Evolutionary conservation across 2,888 invertebrate genomes (phyloP), one percentile per base, ranked within the genome.

Genomic region (Dromius quadrimaculatus): DNA sequence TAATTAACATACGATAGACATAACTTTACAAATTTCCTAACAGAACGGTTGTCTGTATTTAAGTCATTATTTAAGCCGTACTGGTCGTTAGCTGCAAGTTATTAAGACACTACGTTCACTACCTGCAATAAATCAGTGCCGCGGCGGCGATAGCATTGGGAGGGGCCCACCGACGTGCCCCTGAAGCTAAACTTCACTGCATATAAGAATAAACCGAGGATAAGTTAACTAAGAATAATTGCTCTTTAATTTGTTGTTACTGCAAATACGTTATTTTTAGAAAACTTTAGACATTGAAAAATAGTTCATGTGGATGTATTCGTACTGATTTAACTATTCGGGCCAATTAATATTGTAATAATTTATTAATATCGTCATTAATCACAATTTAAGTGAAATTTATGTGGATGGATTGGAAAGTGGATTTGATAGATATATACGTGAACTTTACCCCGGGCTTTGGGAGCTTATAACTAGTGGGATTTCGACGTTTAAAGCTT

Each of bases 71-170:
- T 64, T 64, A 32, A 64, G 47, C 28, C 8, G 19, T 6, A 20
- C n/a, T 34, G 64, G 47, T 64, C 64, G 64, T 64, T 64, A 64
- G 50, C 28, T 23, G 47, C 19, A 28, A 64, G 64, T 64, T 64
- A 64, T 64, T 64, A 64, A 64, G 64, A 64, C 64, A 50, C 47
- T 47, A 64, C 20, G 32, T 50, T 50, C 47, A 62, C 62, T 34
- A 28, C 64, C 32, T 50, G 34, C 20, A n/a, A 64, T 64, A 64
- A 64, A 64, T 64, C 47, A 64, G 64, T 22, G 34, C 34, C 19
- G 59, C 36, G 59, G 19, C 36, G 36, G 34, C 59, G 59, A 59
- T 36, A 36, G 19, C 59, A 17, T 13, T 13, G 59, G 59, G 59
- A 36, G 36, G 59, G 19, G 50, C 50, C 5, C 28, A 6, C 11